phyloP scores from a whole-genome alignment of 2,888 invertebrate genomes.

The Lasius platythorax region DNA sequence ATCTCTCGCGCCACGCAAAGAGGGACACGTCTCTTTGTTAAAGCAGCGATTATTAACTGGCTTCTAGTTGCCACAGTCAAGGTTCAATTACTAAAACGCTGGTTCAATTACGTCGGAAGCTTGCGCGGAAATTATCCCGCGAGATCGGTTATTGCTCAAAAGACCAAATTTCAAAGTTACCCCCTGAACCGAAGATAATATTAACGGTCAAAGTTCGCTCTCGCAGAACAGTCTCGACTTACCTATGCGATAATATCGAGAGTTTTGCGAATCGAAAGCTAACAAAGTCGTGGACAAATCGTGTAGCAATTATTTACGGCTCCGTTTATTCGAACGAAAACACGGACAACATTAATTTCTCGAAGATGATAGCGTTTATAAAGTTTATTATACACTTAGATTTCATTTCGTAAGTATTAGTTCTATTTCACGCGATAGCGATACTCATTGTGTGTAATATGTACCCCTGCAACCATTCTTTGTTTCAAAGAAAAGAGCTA shows the following conservation, averaged over 20 bases:
- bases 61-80: background rate
- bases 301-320: constrained; percentile 30
- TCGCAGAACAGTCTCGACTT: constrained; percentile 6
- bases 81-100: constrained; percentile 33
- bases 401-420: background rate
- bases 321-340: background rate
- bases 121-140: constrained; percentile 38
- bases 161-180: constrained; percentile 38
- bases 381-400: constrained; percentile 6
- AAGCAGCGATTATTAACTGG: constrained; percentile 25
- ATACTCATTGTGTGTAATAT: constrained; percentile 7
- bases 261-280: constrained; percentile 14
- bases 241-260: constrained; percentile 2
- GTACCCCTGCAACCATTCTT: background rate
- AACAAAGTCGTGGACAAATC: constrained; percentile 13
- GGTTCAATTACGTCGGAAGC: constrained; percentile 41
- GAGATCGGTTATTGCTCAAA: constrained; percentile 43
- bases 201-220: constrained; percentile 39
- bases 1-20: background rate
- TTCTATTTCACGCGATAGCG: background rate
- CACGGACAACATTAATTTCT: background rate
- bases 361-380: background rate
- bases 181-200: constrained; percentile 11
- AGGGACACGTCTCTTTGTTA: constrained; percentile 14
- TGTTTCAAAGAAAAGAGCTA: constrained; percentile 7